Percentiles rank a stretch among this genome's conserved stretches.
Evolutionary conservation across 2,888 invertebrate genomes (phyloP).

Genomic region (Drosophila demipolita): DNA sequence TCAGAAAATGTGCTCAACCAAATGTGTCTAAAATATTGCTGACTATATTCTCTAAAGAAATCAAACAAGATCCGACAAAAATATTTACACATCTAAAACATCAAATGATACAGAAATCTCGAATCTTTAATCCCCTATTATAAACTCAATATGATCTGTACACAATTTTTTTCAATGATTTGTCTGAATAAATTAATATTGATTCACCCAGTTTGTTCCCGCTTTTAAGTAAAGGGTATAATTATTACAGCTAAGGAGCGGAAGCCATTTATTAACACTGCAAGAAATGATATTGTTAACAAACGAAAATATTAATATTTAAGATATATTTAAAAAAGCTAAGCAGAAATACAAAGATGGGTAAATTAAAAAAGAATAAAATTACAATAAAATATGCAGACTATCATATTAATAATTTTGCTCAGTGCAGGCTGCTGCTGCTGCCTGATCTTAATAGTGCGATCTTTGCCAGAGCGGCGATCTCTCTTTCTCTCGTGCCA

Average conservation of each 20-base stretch:
- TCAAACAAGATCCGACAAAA: not conserved
- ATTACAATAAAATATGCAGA: too few species aligned
- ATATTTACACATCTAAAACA: not conserved
- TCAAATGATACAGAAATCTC: not conserved
- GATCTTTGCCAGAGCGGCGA: conserved; percentile 30
- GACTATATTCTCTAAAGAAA: not conserved
- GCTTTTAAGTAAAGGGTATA: conserved; percentile 5
- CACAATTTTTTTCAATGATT: too few species aligned
- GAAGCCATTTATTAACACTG: conserved; percentile 59
- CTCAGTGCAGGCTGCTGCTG: conserved; percentile 35
- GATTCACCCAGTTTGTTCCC: not conserved
- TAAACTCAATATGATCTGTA: not conserved
- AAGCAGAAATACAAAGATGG: not conserved
- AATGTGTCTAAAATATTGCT: not conserved
- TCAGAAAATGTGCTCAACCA: not conserved
- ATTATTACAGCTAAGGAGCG: conserved; percentile 31
- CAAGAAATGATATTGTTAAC: conserved; percentile 2
- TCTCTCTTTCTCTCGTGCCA: conserved; percentile 64
- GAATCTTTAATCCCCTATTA: not conserved
- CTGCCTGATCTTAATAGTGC: conserved; percentile 37
- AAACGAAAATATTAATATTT: not conserved
- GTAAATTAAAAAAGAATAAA: too few species aligned
- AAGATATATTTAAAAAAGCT: not conserved
- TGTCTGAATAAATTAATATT: too few species aligned
- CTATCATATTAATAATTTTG: not conserved